Evolutionary conservation across 2,113 vertebrate species (phyloP), one percentile per base, ranked within the genome.

Genomic region (Apodemus speciosus): DNA sequence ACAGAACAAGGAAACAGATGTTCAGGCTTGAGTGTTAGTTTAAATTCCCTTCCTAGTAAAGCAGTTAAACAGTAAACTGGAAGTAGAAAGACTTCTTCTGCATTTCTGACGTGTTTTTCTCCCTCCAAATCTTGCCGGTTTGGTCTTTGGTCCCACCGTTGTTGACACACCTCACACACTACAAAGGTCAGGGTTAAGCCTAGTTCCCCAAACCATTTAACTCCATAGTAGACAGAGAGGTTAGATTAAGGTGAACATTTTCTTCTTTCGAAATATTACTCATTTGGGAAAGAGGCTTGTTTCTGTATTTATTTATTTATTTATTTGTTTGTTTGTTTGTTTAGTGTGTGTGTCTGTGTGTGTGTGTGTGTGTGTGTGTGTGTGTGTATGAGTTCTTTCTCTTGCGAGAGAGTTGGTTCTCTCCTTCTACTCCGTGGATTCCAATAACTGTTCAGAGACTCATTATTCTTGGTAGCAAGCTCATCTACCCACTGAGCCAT

Each of bases 111-210:
- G 8, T 89, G 68, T 38, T 96, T 92, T 95, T 84, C 89, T 71
- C 93, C 30, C 15, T 92, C 73, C 46, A 88, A 64, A 90, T 92
- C 25, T 86, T 81, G 21, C 90, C 30, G 6, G 35, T 85, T 95
- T 79, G 56, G 83, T 96, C 93, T 96, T 95, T 97, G 92, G n/a
- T 93, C 83, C n/a, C 3, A 56, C 11, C 32, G 53, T 46, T 94
- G 46, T 95, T 96, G 93, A 91, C 58, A 85, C 15, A 93, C 27
- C 73, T 94, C 77, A 95, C 90, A 90, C 20, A 85, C 27, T 56
- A 92, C 93, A 92, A 94, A 96, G 73, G 85, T 90, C 93, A 94
- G 94, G 43, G 76, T 73, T 79, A 85, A 94, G 68, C 62, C 90
- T 9, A 90, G 86, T 83, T 91, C 35, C 81, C 75, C 23, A 79